phyloP scores from a whole-genome alignment of 2,888 invertebrate genomes.

The Pristionchus mayeri region DNA sequence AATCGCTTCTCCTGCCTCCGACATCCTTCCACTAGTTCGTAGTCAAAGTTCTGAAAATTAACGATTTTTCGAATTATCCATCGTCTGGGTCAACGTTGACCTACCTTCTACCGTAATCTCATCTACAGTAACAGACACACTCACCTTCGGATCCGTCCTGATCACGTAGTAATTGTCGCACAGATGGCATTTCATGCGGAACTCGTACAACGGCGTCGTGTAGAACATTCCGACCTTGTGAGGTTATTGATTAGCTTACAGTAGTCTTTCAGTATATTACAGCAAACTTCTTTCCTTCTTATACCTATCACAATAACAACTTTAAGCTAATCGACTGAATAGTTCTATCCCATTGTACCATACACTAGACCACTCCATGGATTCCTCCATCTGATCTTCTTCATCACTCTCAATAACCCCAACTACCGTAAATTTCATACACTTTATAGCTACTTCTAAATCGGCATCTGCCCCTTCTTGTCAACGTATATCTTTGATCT shows the following conservation, averaged over 20 bases:
- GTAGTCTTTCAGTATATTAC: no score
- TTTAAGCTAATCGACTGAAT: no score
- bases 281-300: no score
- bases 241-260: background rate
- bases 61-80: background rate
- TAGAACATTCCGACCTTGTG: conserved; percentile 91
- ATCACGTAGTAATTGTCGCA: conserved; percentile 98
- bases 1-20: conserved; percentile 96
- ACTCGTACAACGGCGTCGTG: conserved; percentile 96
- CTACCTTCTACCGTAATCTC: background rate
- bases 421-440: background rate
- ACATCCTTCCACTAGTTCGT: conserved; percentile 94
- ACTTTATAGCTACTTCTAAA: no score
- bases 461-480: no score
- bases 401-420: no score
- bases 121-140: conserved; percentile 76
- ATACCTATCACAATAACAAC: no score
- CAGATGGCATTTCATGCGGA: conserved; percentile 98
- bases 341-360: no score
- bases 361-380: no score
- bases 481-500: no score
- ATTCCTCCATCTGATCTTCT: no score
- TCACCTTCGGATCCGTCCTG: conserved; percentile 95
- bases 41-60: conserved; percentile 89
- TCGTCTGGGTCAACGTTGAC: background rate